Conservation (phyloP, 2,888 invertebrate genomes). For the Rhagophthalmus giganteus region DNA sequence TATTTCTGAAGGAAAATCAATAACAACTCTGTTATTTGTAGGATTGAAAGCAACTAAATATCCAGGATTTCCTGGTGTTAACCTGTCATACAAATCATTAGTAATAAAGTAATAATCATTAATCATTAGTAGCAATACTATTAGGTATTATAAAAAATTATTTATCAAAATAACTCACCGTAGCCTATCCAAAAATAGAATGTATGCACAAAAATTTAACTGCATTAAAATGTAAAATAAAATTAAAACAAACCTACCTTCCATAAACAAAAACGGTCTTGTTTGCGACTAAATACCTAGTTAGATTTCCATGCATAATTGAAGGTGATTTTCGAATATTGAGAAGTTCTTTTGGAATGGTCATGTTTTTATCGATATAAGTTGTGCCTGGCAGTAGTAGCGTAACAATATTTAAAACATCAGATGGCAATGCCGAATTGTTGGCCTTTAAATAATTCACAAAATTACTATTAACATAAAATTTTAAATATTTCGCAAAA, state of each 20-base stretch:
- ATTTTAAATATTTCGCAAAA: background rate
- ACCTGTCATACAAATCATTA: constrained; percentile 55
- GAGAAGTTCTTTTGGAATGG: constrained; percentile 50
- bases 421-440: constrained; percentile 43
- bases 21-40: constrained; percentile 53
- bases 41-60: constrained; percentile 75
- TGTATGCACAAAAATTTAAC: constrained; percentile 5
- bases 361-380: constrained; percentile 40
- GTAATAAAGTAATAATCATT: background rate
- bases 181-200: constrained; percentile 18
- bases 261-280: constrained; percentile 66
- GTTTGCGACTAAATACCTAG: constrained; percentile 56
- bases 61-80: constrained; percentile 74
- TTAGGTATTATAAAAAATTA: background rate
- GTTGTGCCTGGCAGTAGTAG: constrained; percentile 81
- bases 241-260: constrained; percentile 66
- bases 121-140: background rate
- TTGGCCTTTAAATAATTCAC: constrained; percentile 34
- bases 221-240: no score
- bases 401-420: constrained; percentile 67
- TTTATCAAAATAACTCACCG: constrained; percentile 5
- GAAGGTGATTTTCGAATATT: constrained; percentile 60
- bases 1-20: constrained; percentile 60
- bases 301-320: constrained; percentile 65
- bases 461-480: background rate